Evolutionary conservation across 2,113 vertebrate genomes (phyloP).

Genomic region (Misgurnus anguillicaudatus): DNA sequence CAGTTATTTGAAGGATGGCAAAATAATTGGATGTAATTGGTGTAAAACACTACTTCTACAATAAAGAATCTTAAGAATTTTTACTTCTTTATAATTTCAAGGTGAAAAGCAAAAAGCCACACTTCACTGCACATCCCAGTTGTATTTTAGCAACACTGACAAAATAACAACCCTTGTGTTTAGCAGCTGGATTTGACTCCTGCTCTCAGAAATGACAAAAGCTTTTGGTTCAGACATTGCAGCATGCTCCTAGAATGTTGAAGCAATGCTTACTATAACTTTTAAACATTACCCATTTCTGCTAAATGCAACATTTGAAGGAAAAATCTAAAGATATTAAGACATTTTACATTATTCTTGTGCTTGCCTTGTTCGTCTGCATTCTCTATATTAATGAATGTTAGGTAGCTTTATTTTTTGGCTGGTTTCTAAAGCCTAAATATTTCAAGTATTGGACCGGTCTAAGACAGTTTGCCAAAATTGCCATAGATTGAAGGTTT

Average conservation of each 20-base stretch:
- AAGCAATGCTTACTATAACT: no score
- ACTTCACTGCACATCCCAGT: neutral
- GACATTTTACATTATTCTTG: neutral
- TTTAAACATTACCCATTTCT: no score
- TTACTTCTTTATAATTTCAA: no score
- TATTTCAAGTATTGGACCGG: neutral
- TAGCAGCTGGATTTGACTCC: neutral
- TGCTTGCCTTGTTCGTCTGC: neutral
- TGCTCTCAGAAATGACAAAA: neutral
- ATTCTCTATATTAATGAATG: neutral
- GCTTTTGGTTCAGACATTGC: neutral
- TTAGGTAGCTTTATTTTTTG: neutral
- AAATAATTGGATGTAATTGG: neutral
- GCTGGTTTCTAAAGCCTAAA: neutral
- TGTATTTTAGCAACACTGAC: neutral
- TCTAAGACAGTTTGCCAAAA: neutral
- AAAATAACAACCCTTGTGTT: neutral
- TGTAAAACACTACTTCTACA: neutral
- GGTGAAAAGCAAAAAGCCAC: no score
- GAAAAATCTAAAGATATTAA: no score
- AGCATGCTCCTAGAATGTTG: no score
- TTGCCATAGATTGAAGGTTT: constrained; percentile 1
- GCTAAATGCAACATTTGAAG: no score
- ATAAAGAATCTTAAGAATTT: no score
- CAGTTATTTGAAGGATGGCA: no score